These are phyloP conservation scores for Laterallus jamaicensis DNA, from an alignment of 2,113 vertebrate genomes.

Conservation along the genomic window DNA sequence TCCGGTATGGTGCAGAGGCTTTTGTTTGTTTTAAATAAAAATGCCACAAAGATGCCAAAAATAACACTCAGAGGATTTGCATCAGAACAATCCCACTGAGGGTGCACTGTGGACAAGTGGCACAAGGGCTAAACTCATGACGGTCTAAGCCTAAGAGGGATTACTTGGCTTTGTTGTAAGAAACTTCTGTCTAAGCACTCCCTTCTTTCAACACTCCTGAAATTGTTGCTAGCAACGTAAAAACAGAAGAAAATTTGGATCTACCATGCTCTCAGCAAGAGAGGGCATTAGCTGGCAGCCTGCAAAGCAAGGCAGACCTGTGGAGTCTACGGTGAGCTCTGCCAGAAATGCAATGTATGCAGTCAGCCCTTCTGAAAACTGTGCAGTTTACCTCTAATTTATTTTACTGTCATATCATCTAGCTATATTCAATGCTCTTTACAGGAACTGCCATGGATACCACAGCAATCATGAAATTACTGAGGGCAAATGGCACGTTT, in stretches of 20 bases:
- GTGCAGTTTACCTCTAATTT: neutral
- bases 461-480: neutral
- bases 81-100: neutral
- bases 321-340: neutral
- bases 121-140: neutral
- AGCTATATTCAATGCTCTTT: neutral
- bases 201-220: neutral
- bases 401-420: neutral
- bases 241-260: neutral
- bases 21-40: neutral
- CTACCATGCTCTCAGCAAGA: neutral
- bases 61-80: neutral
- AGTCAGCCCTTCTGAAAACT: neutral
- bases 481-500: neutral
- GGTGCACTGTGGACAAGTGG: neutral
- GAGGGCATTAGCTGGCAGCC: neutral
- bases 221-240: slow-evolving; percentile 37
- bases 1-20: neutral
- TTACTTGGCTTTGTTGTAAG: neutral
- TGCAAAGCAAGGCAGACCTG: neutral
- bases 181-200: slow-evolving; percentile 2
- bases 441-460: neutral
- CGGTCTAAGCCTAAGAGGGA: neutral
- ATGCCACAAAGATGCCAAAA: neutral
- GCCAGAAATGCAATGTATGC: neutral